Evolutionary conservation across 2,797 vertebrate genomes (phyloP), one percentile per base, ranked within the genome.

Genomic region (Chanos chanos): DNA sequence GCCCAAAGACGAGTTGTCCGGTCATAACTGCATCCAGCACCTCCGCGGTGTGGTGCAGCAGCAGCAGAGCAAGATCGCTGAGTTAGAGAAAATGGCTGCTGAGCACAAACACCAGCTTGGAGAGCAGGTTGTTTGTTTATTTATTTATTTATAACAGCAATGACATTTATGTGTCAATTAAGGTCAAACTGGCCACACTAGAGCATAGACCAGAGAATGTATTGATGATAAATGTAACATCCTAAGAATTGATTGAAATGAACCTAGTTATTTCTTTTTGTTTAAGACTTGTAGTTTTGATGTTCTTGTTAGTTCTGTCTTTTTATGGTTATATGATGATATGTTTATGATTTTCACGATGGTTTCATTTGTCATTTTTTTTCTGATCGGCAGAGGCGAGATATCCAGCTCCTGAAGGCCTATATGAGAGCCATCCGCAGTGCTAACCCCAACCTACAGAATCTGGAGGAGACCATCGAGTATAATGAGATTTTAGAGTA

Each of bases 401-500:
- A 99, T 80, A 96, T 99, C 58, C 96, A 98, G 89, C 85, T 98
- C 79, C 86, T 99, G 45, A 99, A 99, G 84, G 96, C 96, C 0
- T 99, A 96, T 77, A 98, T 99, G 94, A 86, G 96, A 56, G 96
- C 95, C 0, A 94, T 99, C 81, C 94, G 96, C 77, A 98, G 94
- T 6, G 94, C 95, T 61, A 99, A 97, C 85, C 95, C 96, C 25
- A 98, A 96, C 83, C 87, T 98, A 70, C 96, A 98, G 81, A 98
- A 97, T 86, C 89, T 98, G 61, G 96, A 99, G 77, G 95, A 98
- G 84, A 98, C 93, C 70, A 98, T 98, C 3, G 96, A 99, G 70
- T 98, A 98, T 89, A 99, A 99, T 1, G 96, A 99, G 79, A 98
- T 99, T 81, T 85, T 99, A 59, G 96, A 98, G 96, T 99, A 80